Evolutionary conservation across 2,113 vertebrate genomes (phyloP).

Genomic region (Anoura caudifer): DNA sequence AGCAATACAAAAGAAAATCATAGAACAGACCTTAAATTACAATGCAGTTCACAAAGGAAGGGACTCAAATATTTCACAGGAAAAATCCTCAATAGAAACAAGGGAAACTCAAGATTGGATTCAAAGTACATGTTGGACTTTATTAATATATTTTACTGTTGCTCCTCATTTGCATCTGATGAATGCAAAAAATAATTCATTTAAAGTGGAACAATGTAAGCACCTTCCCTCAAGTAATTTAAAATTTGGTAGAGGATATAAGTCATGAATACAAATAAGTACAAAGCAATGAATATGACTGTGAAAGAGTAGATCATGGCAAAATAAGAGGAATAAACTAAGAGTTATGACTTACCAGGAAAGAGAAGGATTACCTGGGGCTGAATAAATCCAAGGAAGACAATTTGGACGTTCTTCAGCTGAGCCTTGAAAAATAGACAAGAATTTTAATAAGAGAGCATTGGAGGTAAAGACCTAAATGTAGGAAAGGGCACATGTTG

Average conservation of each 20-base stretch:
- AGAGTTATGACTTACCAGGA: slow-evolving; percentile 5
- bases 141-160: slow-evolving; percentile 16
- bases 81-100: background rate
- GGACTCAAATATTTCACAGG: background rate
- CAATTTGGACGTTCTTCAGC: slow-evolving; percentile 11
- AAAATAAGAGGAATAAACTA: slow-evolving; percentile 30
- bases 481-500: background rate
- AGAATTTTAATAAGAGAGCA: background rate
- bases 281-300: background rate
- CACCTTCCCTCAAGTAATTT: background rate
- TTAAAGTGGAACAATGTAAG: slow-evolving; percentile 1
- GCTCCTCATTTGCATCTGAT: background rate
- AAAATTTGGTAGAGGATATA: background rate
- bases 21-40: background rate
- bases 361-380: background rate
- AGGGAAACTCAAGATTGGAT: background rate
- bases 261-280: background rate
- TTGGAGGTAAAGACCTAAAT: background rate
- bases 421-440: slow-evolving; percentile 14
- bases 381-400: slow-evolving; percentile 7
- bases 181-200: background rate
- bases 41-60: background rate
- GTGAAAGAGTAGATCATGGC: background rate
- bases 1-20: slow-evolving; percentile 25
- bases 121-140: background rate